phyloP scores from a whole-genome alignment of 2,888 invertebrate genomes.

The Melanchra persicariae region DNA sequence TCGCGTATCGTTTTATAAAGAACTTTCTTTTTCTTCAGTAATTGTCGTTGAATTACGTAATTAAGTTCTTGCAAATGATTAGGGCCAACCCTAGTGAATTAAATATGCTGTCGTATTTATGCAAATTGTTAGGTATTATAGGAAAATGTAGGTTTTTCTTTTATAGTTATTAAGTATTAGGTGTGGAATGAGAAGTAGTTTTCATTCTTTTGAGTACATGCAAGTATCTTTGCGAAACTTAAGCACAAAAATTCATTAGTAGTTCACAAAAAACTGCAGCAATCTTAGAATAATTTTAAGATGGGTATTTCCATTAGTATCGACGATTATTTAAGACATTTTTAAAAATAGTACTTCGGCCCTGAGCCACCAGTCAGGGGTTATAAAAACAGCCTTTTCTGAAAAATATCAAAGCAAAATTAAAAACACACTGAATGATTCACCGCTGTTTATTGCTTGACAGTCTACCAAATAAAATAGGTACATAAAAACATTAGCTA shows the following conservation, averaged over 20 bases:
- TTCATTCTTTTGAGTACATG: no score
- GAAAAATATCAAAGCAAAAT: background rate
- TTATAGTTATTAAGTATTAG: background rate
- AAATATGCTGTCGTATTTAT: slow-evolving; percentile 16
- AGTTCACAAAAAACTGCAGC: no score
- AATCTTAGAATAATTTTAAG: background rate
- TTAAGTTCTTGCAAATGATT: slow-evolving; percentile 12
- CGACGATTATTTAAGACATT: background rate
- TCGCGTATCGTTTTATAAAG: slow-evolving; percentile 14
- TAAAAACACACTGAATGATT: no score
- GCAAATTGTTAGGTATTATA: slow-evolving; percentile 20
- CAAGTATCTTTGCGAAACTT: background rate
- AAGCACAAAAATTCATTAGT: background rate
- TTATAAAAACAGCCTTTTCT: background rate
- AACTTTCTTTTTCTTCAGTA: slow-evolving; percentile 6
- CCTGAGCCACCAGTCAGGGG: no score
- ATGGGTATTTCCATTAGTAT: background rate
- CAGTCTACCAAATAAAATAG: no score
- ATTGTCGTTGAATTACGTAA: slow-evolving; percentile 12
- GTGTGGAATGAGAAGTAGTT: no score
- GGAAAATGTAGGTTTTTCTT: background rate
- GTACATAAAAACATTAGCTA: no score
- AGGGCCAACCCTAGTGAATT: slow-evolving; percentile 4
- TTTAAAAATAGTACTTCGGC: background rate
- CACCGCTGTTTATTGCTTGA: no score